Evolutionary conservation across 2,113 vertebrate species (phyloP).

Genomic region (Tyrannus savana): DNA sequence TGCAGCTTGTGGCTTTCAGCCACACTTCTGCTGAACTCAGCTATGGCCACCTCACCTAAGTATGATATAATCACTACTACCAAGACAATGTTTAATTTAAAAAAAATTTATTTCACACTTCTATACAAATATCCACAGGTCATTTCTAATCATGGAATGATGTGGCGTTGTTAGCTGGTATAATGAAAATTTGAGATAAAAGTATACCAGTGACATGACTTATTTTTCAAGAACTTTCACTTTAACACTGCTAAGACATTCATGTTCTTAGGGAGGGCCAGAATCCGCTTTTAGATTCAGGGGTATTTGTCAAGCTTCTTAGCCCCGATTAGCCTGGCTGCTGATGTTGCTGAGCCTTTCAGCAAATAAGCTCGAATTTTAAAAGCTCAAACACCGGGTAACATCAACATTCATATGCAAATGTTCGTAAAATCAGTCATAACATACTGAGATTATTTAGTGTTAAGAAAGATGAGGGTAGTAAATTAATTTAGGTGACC

Average conservation of each 20-base stretch:
- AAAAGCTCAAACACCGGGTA: not conserved
- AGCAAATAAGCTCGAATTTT: not conserved
- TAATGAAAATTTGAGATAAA: slow-evolving; percentile 60
- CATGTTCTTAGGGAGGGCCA: not conserved
- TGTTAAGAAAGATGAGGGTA: not conserved
- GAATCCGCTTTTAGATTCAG: not conserved
- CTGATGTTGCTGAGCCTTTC: not conserved
- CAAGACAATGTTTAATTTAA: slow-evolving; percentile 39
- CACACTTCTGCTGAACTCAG: not conserved
- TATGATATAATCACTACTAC: not conserved
- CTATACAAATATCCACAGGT: slow-evolving; percentile 84
- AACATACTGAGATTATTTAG: not conserved
- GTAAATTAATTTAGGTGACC: not conserved
- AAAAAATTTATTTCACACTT: slow-evolving; percentile 81
- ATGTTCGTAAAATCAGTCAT: not conserved
- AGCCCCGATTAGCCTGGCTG: not conserved
- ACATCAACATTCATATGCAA: not conserved
- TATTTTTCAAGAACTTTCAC: slow-evolving; percentile 27
- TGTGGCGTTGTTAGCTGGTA: slow-evolving; percentile 70
- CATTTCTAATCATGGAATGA: slow-evolving; percentile 72
- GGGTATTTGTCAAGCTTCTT: not conserved
- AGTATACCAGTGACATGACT: slow-evolving; percentile 74
- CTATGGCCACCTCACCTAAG: not conserved
- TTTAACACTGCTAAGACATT: not conserved
- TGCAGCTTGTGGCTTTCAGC: not conserved